Conservation (phyloP, 2,113 vertebrate species). For the Sinocyclocheilus anophthalmus region DNA sequence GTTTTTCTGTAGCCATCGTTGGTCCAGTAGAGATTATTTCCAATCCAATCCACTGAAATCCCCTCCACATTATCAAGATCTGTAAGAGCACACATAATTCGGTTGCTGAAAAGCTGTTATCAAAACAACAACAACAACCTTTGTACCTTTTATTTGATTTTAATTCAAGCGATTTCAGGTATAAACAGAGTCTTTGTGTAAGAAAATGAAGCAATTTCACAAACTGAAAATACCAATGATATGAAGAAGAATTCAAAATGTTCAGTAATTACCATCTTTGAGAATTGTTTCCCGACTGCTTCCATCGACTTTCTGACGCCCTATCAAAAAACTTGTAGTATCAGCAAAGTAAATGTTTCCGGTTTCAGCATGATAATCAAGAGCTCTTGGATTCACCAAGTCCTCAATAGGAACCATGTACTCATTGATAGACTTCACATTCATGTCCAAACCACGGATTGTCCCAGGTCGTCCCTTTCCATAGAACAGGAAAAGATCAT, state of each 20-base stretch:
- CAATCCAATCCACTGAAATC: conserved; percentile 98
- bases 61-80: conserved; percentile 98
- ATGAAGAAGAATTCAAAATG: neutral
- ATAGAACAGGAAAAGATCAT: conserved; percentile 96
- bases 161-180: neutral
- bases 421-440: conserved; percentile 90
- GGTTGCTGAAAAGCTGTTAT: neutral
- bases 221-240: neutral
- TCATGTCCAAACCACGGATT: conserved; percentile 92
- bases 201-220: neutral
- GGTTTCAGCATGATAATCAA: conserved; percentile 92
- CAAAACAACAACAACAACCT: neutral
- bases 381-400: conserved; percentile 92
- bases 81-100: conserved; percentile 59
- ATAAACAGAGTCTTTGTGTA: neutral
- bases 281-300: conserved; percentile 91
- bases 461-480: conserved; percentile 97
- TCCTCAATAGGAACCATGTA: conserved; percentile 95
- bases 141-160: neutral
- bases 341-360: conserved; percentile 97
- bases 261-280: conserved; percentile 84
- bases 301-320: conserved; percentile 93
- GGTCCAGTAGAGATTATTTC: conserved; percentile 97
- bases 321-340: conserved; percentile 97
- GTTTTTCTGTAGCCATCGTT: conserved; percentile 97